phyloP scores from a whole-genome alignment of 2,113 vertebrate species.

The Neotoma lepida region DNA sequence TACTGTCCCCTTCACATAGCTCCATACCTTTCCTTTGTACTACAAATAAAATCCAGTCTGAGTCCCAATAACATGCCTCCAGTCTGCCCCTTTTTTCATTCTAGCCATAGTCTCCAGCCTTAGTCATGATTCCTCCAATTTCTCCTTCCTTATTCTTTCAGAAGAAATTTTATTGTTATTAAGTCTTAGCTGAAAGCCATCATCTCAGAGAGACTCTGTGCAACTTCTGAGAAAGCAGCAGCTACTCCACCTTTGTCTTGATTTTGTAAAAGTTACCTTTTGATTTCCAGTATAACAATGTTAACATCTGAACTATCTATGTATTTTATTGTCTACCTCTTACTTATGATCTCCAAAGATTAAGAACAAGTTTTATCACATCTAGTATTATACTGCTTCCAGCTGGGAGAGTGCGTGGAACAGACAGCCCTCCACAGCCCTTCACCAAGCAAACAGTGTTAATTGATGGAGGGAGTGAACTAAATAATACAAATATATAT shows the following conservation, averaged over 20 bases:
- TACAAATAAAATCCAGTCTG: not conserved
- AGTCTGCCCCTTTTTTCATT: not conserved
- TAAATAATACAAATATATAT: not conserved
- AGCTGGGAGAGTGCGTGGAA: not conserved
- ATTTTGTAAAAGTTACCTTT: not conserved
- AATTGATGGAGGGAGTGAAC: not conserved
- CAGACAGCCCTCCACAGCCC: fast-evolving
- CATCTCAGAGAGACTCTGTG: not conserved
- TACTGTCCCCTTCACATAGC: not conserved
- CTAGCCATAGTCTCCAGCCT: not conserved
- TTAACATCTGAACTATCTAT: not conserved
- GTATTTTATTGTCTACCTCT: not conserved
- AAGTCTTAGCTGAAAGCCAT: not conserved
- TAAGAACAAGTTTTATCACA: not conserved
- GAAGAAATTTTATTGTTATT: not conserved
- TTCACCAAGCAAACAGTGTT: not conserved
- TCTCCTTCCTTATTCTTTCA: not conserved
- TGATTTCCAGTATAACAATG: not conserved
- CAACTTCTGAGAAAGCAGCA: not conserved
- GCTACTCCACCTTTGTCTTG: not conserved
- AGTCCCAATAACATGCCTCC: not conserved
- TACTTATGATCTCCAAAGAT: not conserved
- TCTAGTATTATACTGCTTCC: not conserved
- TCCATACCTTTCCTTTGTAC: not conserved
- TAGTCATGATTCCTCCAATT: not conserved